A percentile compares a stretch with the other conserved stretches of the same genome.
Conservation (phyloP, 2,888 invertebrate genomes). For the Xestoiulus laeticollis region DNA sequence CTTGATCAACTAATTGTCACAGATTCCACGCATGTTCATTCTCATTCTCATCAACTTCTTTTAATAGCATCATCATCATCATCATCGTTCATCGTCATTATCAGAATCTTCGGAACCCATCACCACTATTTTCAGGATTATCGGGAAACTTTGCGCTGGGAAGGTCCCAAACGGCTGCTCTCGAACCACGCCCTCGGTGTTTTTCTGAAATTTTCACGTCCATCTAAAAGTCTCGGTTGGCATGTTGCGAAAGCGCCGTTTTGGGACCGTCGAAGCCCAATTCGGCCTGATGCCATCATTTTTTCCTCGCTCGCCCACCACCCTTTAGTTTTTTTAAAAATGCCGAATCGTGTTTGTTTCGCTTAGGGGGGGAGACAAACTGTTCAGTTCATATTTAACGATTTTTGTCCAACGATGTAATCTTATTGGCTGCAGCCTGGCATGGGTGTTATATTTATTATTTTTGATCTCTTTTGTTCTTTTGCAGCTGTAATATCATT, state of each 20-base stretch:
- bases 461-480: constrained; percentile 36
- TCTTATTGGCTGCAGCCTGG: constrained; percentile 39
- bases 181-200: no score
- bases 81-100: background rate
- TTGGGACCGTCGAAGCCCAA: background rate
- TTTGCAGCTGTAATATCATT: constrained; percentile 32
- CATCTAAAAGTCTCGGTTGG: no score
- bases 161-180: no score
- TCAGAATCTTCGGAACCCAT: background rate
- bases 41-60: background rate
- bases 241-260: no score
- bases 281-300: background rate
- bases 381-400: constrained; percentile 13
- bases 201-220: no score
- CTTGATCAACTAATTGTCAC: background rate
- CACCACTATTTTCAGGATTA: background rate
- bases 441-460: constrained; percentile 38
- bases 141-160: background rate
- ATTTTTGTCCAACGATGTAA: background rate
- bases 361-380: background rate
- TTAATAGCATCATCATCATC: background rate
- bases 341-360: background rate
- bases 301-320: background rate
- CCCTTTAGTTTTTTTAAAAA: background rate
- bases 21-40: background rate